Conservation (phyloP, 2,888 invertebrate genomes). For the Lochmaea crataegi region DNA sequence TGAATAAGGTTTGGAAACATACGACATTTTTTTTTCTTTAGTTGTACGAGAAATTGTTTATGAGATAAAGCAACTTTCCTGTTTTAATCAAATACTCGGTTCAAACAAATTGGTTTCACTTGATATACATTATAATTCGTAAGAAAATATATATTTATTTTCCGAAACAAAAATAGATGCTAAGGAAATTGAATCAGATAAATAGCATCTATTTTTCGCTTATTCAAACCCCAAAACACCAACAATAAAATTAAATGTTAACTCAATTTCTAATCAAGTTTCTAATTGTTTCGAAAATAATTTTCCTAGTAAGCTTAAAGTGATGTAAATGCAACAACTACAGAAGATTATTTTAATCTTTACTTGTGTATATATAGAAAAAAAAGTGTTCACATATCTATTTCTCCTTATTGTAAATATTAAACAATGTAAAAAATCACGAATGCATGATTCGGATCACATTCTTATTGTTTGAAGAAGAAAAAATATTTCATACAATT, state of each 20-base stretch:
- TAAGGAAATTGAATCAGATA: neutral
- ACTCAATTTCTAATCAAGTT: slow-evolving; percentile 9
- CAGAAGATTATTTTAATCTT: slow-evolving; percentile 18
- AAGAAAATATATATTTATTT: neutral
- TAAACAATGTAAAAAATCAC: slow-evolving; percentile 14
- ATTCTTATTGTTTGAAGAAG: neutral
- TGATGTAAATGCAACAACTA: slow-evolving; percentile 27
- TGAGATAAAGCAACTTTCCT: too few relatives aligned
- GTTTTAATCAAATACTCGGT: neutral
- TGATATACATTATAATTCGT: neutral
- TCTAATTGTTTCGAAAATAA: slow-evolving; percentile 11
- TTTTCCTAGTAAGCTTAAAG: slow-evolving; percentile 31
- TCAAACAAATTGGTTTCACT: neutral
- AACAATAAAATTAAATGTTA: slow-evolving; percentile 15
- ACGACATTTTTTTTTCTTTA: too few relatives aligned
- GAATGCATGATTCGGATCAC: neutral
- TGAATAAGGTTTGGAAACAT: too few relatives aligned
- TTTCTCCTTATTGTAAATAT: slow-evolving; percentile 30
- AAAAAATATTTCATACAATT: neutral
- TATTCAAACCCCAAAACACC: slow-evolving; percentile 7
- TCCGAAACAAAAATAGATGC: neutral
- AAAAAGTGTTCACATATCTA: slow-evolving; percentile 33
- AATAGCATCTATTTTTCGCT: neutral
- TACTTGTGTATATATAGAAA: slow-evolving; percentile 16
- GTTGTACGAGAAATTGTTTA: too few relatives aligned